Conservation (phyloP, 1,140 invertebrate species). For the Aphelenchoides besseyi region DNA sequence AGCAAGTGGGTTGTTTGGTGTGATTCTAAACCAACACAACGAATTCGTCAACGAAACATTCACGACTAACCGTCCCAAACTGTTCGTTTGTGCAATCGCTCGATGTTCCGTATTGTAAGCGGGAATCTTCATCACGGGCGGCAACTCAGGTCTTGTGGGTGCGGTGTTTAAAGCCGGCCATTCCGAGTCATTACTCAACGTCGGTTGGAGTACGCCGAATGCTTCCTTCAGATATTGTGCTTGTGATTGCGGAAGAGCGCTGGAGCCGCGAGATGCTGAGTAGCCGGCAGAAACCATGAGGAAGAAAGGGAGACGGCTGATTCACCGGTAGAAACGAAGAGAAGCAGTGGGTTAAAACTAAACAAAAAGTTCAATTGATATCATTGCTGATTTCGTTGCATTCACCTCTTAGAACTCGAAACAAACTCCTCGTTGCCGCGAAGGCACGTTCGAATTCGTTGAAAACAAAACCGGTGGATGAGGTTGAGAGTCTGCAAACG, state of each 20-base stretch:
- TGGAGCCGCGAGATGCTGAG: neutral
- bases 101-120: neutral
- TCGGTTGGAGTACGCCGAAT: neutral
- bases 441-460: neutral
- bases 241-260: neutral
- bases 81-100: neutral
- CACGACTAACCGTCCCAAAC: neutral
- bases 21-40: no score
- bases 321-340: neutral
- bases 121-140: neutral
- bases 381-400: no score
- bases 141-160: neutral
- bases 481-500: constrained; percentile 1
- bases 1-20: neutral
- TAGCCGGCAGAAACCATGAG: constrained; percentile 5
- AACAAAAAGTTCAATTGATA: neutral
- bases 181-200: neutral
- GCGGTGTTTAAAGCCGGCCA: neutral
- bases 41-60: neutral
- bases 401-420: neutral
- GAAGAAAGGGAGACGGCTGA: neutral
- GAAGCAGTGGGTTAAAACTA: neutral
- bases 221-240: constrained; percentile 10
- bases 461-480: neutral
- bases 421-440: neutral